Evolutionary conservation across 2,888 invertebrate species (phyloP), one percentile per base, ranked within the genome.

Genomic region (Leptinotarsa rubiginosa): DNA sequence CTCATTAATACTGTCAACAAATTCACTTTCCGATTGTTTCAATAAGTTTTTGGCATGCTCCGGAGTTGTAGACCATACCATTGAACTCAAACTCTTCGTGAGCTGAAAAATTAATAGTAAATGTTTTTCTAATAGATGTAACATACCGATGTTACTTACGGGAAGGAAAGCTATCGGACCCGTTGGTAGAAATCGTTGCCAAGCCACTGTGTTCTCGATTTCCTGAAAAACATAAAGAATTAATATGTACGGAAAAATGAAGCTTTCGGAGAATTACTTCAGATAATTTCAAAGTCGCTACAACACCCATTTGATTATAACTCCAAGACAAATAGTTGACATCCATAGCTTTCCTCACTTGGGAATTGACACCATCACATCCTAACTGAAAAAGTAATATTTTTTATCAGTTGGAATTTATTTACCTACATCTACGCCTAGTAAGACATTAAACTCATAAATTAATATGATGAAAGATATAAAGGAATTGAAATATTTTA

Each of bases 111-210:
- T 69, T 50, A 54, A 65, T 65, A 65, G 74, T 52, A 52, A 25
- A 70, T 56, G 67, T 68, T 67, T 12, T 16, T 20, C 20, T 47
- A 47, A 47, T 54, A 59, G 13, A 13, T 49, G 15, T 1, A 65
- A 18, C 16, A 50, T 25, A 50, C 41, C 41, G 10, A 41, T 22
- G 18, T 47, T 72, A 87, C 88, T 88, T 88, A 92, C 91, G 10
- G 99, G 99, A 70, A 99, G 88, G 31, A 99, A 86, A 4, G 99
- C 99, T 31, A 99, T 91, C 0, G 98, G 97, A 0, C 99, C 99
- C 3, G 92, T 93, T 0, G 97, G 96, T 76, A 98, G 88, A 89
- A 98, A 98, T 78, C 98, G 91, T 87, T 99, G 99, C 98, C 98
- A 99, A 0, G 98, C 99, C 3, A 95, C 94, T 47, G 91, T 91